Base-by-base conservation (phyloP, 2,113 vertebrate species). In the Malurus melanocephalus region DNA sequence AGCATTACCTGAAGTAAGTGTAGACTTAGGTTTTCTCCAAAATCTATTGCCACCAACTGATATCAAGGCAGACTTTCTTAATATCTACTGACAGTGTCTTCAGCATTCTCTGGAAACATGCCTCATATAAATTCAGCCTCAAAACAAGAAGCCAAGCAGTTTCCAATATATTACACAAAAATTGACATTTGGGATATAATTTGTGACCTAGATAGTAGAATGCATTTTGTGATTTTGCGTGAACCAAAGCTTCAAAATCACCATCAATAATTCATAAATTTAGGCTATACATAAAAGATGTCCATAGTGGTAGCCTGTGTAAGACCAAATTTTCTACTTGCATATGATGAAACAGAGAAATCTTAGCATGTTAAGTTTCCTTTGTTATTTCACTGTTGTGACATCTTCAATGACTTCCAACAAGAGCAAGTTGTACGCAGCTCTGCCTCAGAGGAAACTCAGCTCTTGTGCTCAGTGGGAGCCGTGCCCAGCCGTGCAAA, bases 211-310 rank as follows among this genome's bases (percentile, higher is more conserved):
- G 40, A 49, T 85, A 75, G 33, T 71, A 60, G 62, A 95, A 92
- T 52, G 43, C 20, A 59, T 81, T 80, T 90, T 87, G 42, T 67
- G 66, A 62, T 69, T 81, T 30, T 67, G 69, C 28, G 51, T 38
- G 38, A 92, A 86, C 16, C 56, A 61, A 80, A 88, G 55, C 60
- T 84, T 77, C 51, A 93, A 93, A 91, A 95, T 80, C 45, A 65
- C 11, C 0, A 0, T 80, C 72, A 83, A 84, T 92, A 74, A 94
- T 93, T 89, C 71, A 87, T 56, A 90, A 43, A 16, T 77, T 45
- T 38, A 72, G 52, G 62, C 40, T 79, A 52, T 40, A 61, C 61
- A 80, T 77, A 86, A 83, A 92, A 92, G 48, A 89, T 42, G 46
- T 16, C 60, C 72, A 59, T 4, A 66, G 19, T 28, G 13, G 33